Evolutionary conservation across 2,888 invertebrate genomes (phyloP).

Genomic region (Polymixis flavicincta): DNA sequence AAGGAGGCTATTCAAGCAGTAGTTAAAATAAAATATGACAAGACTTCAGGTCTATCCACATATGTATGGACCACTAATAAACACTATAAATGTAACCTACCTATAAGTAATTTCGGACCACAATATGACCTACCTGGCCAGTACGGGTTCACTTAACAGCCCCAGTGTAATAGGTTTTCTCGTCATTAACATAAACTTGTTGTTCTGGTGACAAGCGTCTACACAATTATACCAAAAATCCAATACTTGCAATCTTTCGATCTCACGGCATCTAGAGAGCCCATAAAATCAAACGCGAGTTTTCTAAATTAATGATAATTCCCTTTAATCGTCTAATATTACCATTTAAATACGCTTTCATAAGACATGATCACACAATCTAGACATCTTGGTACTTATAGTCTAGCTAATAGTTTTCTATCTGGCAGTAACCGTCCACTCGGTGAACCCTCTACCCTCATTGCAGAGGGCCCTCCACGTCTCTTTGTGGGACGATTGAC

Average conservation of each 20-base stretch:
- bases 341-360: constrained; percentile 22
- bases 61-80: neutral
- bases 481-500: constrained; percentile 28
- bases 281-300: constrained; percentile 17
- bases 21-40: neutral
- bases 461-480: constrained; percentile 32
- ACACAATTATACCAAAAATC: neutral
- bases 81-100: neutral
- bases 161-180: neutral
- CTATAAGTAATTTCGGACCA: neutral
- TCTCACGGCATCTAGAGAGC: neutral
- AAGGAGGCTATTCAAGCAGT: neutral
- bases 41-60: neutral
- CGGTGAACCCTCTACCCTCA: constrained; percentile 11
- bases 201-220: neutral
- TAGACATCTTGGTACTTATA: constrained; percentile 2
- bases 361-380: constrained; percentile 24
- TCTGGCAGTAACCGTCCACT: constrained; percentile 12
- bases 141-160: neutral
- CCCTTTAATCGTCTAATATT: constrained; percentile 23
- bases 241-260: neutral
- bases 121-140: neutral
- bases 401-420: constrained; percentile 16
- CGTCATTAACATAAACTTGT: neutral
- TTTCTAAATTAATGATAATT: constrained; percentile 3